Conservation (phyloP, 2,888 invertebrate species). For the Callinectes sapidus region DNA sequence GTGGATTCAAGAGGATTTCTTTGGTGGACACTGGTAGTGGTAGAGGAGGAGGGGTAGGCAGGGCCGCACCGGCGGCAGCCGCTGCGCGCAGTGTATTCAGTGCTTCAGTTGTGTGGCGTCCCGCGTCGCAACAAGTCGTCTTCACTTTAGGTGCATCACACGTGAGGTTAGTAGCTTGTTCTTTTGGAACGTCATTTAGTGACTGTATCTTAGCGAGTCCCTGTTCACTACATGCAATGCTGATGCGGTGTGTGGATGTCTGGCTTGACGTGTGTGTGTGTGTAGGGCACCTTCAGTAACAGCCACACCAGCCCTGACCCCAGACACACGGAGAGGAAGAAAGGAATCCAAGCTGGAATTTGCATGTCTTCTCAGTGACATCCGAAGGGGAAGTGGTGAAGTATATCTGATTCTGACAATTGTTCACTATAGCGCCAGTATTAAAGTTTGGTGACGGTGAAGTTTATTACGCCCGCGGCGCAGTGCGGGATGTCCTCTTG, state of each 20-base stretch:
- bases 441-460: background rate
- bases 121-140: background rate
- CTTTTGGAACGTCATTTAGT: background rate
- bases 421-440: background rate
- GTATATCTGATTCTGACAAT: background rate
- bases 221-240: background rate
- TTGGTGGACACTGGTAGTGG: background rate
- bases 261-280: background rate
- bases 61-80: background rate
- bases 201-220: background rate
- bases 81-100: background rate
- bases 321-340: background rate
- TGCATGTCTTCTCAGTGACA: background rate
- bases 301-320: background rate
- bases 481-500: background rate
- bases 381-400: background rate
- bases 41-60: background rate
- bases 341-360: conserved; percentile 16
- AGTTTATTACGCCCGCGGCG: background rate
- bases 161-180: background rate
- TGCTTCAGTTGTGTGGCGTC: background rate
- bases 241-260: background rate
- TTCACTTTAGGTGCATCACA: background rate
- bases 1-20: too few relatives aligned
- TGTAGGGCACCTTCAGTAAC: background rate